A percentile compares a stretch with the other conserved stretches of the same genome.
phyloP scores from a whole-genome alignment of 2,888 invertebrate genomes.

The Diloba caeruleocephala region DNA sequence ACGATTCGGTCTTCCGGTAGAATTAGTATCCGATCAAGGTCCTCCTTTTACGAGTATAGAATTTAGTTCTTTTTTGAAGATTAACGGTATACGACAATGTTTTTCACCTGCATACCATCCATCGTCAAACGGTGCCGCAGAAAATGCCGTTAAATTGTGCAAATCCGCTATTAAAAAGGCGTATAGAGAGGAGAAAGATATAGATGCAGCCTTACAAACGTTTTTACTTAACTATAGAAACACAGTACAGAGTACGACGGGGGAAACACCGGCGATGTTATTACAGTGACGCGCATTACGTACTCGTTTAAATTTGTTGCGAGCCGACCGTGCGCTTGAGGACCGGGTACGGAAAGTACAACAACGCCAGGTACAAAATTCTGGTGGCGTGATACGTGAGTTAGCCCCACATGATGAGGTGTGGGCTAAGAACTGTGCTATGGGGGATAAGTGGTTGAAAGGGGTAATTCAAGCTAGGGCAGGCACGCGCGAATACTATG shows the following conservation, averaged over 20 bases:
- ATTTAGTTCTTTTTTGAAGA: not conserved
- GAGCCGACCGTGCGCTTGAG: not conserved
- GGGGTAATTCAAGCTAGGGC: not conserved
- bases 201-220: conserved; percentile 21
- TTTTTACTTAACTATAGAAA: conserved; percentile 22
- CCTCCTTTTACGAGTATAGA: conserved; percentile 4
- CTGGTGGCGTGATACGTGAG: not conserved
- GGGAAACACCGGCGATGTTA: conserved; percentile 20
- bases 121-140: conserved; percentile 26
- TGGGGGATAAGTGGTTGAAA: not conserved
- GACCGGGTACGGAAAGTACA: not conserved
- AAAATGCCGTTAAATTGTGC: conserved; percentile 11
- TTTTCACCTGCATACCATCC: conserved; percentile 19
- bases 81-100: conserved; percentile 3
- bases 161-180: conserved; percentile 18
- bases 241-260: not conserved
- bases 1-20: conserved; percentile 9
- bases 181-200: conserved; percentile 12
- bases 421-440: not conserved
- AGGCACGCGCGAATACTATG: not conserved
- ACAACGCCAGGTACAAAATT: not conserved
- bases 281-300: conserved; percentile 21
- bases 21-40: conserved; percentile 13
- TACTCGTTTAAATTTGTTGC: conserved; percentile 19
- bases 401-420: not conserved